Evolutionary conservation across 1,140 invertebrate species (phyloP).

Genomic region (Daktulosphaira vitifoliae): DNA sequence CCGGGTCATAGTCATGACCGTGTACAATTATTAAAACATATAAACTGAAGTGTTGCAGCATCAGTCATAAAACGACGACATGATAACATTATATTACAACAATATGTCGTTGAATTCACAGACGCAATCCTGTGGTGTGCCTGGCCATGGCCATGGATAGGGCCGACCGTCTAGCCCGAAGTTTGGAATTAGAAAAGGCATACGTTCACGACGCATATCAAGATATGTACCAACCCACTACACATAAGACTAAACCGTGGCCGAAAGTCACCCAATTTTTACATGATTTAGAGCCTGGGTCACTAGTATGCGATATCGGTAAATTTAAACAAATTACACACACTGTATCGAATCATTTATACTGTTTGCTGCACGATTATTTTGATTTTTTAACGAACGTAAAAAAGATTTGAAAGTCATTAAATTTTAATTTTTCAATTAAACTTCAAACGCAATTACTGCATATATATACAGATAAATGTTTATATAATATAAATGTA

Average conservation of each 20-base stretch:
- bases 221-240: slow-evolving; percentile 57
- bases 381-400: background rate
- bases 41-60: no score
- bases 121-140: slow-evolving; percentile 25
- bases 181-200: slow-evolving; percentile 79
- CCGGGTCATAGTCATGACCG: no score
- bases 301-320: slow-evolving; percentile 89
- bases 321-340: no score
- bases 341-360: background rate
- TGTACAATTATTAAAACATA: no score
- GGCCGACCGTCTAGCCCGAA: slow-evolving; percentile 58
- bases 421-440: no score
- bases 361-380: background rate
- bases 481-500: no score
- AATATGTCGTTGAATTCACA: background rate
- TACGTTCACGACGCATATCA: slow-evolving; percentile 94
- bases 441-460: no score
- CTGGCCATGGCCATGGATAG: slow-evolving; percentile 39
- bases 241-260: slow-evolving; percentile 52
- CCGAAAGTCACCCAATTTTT: slow-evolving; percentile 80
- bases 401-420: no score
- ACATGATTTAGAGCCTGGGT: slow-evolving; percentile 75
- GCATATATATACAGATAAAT: no score
- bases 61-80: no score
- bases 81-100: no score